A percentile compares a stretch with the other conserved stretches of the same genome.
phyloP scores from a whole-genome alignment of 2,888 invertebrate genomes.

The Litoditis marina region DNA sequence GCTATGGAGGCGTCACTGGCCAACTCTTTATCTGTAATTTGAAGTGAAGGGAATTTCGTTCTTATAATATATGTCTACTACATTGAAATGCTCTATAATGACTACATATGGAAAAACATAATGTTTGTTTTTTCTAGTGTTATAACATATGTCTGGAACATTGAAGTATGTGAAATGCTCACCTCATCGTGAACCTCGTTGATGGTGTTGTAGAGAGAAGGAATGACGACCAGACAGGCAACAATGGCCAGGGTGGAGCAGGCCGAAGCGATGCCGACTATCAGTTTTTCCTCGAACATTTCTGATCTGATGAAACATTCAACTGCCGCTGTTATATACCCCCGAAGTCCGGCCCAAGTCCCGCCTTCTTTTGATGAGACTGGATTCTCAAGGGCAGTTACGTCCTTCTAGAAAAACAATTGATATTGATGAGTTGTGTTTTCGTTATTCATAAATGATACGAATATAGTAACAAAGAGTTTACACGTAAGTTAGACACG shows the following conservation, averaged over 20 bases:
- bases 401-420: too few species aligned
- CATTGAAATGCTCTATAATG: neutral
- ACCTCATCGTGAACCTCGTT: slow-evolving; percentile 47
- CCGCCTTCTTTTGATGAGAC: too few species aligned
- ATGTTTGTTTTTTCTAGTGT: neutral
- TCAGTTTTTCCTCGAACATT: slow-evolving; percentile 47
- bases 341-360: too few species aligned
- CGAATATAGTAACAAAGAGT: too few species aligned
- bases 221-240: slow-evolving; percentile 52
- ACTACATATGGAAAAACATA: neutral
- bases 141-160: neutral
- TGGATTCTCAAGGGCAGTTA: too few species aligned
- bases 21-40: too few species aligned
- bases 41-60: too few species aligned
- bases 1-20: too few species aligned
- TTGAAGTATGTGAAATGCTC: neutral
- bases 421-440: too few species aligned
- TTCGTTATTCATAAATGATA: too few species aligned
- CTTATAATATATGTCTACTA: too few species aligned
- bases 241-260: slow-evolving; percentile 39
- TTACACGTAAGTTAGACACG: too few species aligned
- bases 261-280: slow-evolving; percentile 40
- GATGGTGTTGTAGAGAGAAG: slow-evolving; percentile 54
- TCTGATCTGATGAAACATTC: slow-evolving; percentile 8
- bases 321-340: slow-evolving; percentile 17